Evolutionary conservation across 2,888 invertebrate species (phyloP), one percentile per base, ranked within the genome.

Genomic region (Timandra comae): DNA sequence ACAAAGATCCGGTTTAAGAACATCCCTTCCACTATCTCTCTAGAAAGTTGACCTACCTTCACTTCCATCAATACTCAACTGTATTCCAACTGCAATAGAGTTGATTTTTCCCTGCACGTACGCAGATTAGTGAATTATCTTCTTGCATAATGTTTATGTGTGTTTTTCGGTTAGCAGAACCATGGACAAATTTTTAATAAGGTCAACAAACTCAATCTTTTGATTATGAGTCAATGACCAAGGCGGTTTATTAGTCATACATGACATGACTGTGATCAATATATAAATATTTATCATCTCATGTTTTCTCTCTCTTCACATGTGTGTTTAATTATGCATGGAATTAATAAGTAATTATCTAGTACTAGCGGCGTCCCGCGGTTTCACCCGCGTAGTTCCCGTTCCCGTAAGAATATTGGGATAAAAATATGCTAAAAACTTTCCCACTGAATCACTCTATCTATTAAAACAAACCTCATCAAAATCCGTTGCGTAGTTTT

Each of bases 141-240:
- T 40, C 41, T 79, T 73, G 52, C 54, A 61, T 71, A 73, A 72
- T 52, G 16, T 40, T 40, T 53, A 66, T 64, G 66, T 74, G 36
- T 71, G 74, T 79, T 65, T 73, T 58, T 69, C 70, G 79, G 80
- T 77, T 70, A 78, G 64, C 69, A 63, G 70, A 40, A 35, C 43
- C 45, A 35, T 26, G 46, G 47, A 13, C 45, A 50, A 10, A 29
- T 41, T 38, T 41, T 33, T 29, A 33, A 26, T 33, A 22, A 38
- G 49, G 56, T 53, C 36, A 27, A 43, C 54, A 56, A 59, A 54
- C 40, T 47, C 26, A 9, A 3, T 13, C 9, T 25, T 27, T 12
- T 38, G 20, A 27, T 36, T 27, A n/a, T 29, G 24, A 10, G 41
- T 38, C 32, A 38, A 21, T 37, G 46, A 36, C 41, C 43, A 8